phyloP scores from a whole-genome alignment of 2,797 vertebrate genomes.

The Lemur catta region DNA sequence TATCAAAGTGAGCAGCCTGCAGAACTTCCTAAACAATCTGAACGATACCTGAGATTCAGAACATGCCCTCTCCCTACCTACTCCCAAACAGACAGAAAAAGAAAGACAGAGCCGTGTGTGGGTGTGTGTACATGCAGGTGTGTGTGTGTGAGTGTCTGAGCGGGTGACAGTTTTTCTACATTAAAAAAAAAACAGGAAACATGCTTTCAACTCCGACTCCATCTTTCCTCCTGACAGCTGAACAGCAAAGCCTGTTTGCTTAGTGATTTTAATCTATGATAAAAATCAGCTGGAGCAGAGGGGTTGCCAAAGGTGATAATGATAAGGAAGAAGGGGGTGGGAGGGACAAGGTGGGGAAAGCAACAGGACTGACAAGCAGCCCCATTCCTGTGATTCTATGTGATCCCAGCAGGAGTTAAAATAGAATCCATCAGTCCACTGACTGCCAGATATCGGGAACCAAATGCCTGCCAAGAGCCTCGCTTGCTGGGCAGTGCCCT shows the following conservation, averaged over 20 bases:
- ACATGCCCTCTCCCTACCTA: conserved; percentile 53
- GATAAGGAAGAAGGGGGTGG: background rate
- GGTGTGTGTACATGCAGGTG: background rate
- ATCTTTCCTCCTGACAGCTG: conserved; percentile 70
- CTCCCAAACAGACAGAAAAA: background rate
- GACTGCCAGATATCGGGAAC: conserved; percentile 36
- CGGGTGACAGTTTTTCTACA: background rate
- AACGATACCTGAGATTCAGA: conserved; percentile 73
- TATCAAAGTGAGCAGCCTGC: conserved; percentile 87
- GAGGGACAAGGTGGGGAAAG: conserved; percentile 48
- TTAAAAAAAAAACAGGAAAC: conserved; percentile 35
- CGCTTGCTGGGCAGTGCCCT: conserved; percentile 13
- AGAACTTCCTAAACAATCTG: conserved; percentile 80
- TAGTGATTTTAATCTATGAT: conserved; percentile 84
- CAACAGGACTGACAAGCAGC: conserved; percentile 66
- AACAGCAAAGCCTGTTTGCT: conserved; percentile 82
- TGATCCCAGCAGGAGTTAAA: conserved; percentile 71
- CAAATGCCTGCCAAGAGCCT: conserved; percentile 50
- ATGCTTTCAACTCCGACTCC: background rate
- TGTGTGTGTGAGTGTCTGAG: background rate
- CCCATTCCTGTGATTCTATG: conserved; percentile 77
- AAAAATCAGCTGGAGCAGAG: conserved; percentile 64
- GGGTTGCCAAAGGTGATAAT: background rate
- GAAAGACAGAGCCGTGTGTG: rapidly evolving
- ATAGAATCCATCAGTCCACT: conserved; percentile 66